Percentiles rank a stretch among this genome's conserved stretches.
These are phyloP conservation scores for Belonocnema kinseyi DNA, from an alignment of 1,140 invertebrate species.

Conservation along the genomic window DNA sequence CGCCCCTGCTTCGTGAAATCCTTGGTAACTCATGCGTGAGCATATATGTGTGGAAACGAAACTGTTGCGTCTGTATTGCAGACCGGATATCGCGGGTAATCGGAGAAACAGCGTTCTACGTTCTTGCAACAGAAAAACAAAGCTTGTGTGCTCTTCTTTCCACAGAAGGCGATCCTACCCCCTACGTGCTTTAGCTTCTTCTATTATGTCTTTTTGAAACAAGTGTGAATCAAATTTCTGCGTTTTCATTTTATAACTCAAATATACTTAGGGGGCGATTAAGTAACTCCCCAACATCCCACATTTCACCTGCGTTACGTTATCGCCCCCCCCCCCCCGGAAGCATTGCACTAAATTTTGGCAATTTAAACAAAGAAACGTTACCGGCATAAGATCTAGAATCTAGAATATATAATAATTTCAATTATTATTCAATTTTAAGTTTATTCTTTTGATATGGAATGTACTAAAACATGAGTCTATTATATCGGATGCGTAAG, in stretches of 20 bases:
- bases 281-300: too few species aligned
- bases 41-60: slow-evolving; percentile 10
- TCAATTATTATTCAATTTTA: too few species aligned
- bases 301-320: too few species aligned
- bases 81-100: slow-evolving; percentile 29
- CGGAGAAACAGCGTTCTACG: slow-evolving; percentile 21
- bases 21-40: slow-evolving; percentile 25
- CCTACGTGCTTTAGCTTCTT: neutral
- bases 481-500: too few species aligned
- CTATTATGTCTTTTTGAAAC: neutral
- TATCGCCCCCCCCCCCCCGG: too few species aligned
- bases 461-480: too few species aligned
- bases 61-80: slow-evolving; percentile 26
- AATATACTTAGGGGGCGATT: too few species aligned
- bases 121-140: slow-evolving; percentile 16
- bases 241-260: neutral
- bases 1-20: slow-evolving; percentile 11
- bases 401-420: too few species aligned
- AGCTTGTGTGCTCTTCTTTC: slow-evolving; percentile 4
- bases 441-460: too few species aligned
- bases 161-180: slow-evolving; percentile 7
- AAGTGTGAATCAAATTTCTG: neutral
- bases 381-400: too few species aligned
- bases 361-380: too few species aligned
- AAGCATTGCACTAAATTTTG: too few species aligned